Evolutionary conservation across 2,797 vertebrate genomes (phyloP), one percentile per base, ranked within the genome.

Genomic region (Microtus agrestis): DNA sequence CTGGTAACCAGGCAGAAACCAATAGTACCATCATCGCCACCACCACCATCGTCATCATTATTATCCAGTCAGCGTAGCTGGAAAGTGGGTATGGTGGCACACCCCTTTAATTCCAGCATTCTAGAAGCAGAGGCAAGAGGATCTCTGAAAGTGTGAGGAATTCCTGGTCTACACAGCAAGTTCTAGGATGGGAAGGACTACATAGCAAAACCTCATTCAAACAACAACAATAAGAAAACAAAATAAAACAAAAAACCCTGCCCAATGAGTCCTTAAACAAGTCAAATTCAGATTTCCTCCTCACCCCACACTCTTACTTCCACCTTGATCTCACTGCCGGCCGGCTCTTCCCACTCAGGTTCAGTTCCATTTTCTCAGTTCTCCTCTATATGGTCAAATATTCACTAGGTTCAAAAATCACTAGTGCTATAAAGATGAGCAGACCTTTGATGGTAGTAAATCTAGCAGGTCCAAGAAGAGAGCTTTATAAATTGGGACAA

Each of bases 401-500:
- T 69, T 86, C 43, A 87, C 31, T 71, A 87, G 37, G 69, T 59
- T 79, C 74, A 89, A 17, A 86, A 69, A 79, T 87, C 43, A 59
- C 9, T 19, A 40, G 34, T 73, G 13, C 27, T 54, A 10, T 84
- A 59, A 56, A 4, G 67, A 37, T 88, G 37, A 88, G 7, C 5
- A 89, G 40, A 94, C 19, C 40, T 74, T 56, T 37, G 31, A 6
- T 84, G 61, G 78, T n/a, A 71, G 85, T 73, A 23, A 73, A 73
- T 40, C 40, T 74, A 91, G 46, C 92, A 95, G 51, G n/a, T 31
- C 91, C 67, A 90, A 89, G 48, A 94, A 94, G 21, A 93, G 96
- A 88, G n/a, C 8, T 15, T 82, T 73, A 81, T 17, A 95, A 91
- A 87, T 25, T 88, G 61, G 31, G 61, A 88, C 78, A 95, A 91